Evolutionary conservation across 30 jellyfish, hydroid and myxozoan genomes (phyloP), one percentile per base, ranked within the genome.

Genomic region (Aurelia coerulea): DNA sequence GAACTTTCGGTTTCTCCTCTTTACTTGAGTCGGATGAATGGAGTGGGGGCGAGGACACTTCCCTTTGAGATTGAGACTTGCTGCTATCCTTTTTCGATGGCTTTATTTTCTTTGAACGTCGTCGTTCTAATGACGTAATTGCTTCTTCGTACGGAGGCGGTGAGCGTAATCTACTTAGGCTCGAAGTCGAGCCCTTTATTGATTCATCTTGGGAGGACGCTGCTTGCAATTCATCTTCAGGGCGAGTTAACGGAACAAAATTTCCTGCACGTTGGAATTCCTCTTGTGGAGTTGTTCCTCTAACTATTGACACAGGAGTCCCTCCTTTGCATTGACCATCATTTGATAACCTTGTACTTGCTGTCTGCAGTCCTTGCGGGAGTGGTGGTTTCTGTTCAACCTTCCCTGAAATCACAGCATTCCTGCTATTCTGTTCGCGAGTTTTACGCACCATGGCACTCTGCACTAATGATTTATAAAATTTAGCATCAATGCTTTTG

Each of bases 401-500:
- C 31, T 17, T 59, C 41, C 34, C 62, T 14, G 62, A 0, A 12
- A 56, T 13, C 13, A 10, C 62, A 5, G 62, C 31, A 10, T 13
- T 58, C 15, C 64, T 46, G 51, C 29, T 80, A 3, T 83, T 35
- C 13, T 74, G 78, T 2, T 69, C 91, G 23, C 5, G 50, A 52
- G 49, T 34, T 33, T 69, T 68, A 5, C 70, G 68, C 29, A 8
- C 19, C 31, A 53, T 72, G 1, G 93, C 62, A 60, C 79, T 77
- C 33, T 84, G 93, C 76, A 84, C 97, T 12, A 95, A 73, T 31
- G 99, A 90, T 16, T 86, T 87, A 59, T 95, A 95, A 65, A 95
- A 95, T 54, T 95, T 95, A 23, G 99, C 99, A 68, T 95, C 99
- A 56, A 95, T 95, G 52, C 98, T 90, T 73, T 95, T 95, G 37